phyloP scores from a whole-genome alignment of 2,888 invertebrate species.

The Lamellibrachia columna region DNA sequence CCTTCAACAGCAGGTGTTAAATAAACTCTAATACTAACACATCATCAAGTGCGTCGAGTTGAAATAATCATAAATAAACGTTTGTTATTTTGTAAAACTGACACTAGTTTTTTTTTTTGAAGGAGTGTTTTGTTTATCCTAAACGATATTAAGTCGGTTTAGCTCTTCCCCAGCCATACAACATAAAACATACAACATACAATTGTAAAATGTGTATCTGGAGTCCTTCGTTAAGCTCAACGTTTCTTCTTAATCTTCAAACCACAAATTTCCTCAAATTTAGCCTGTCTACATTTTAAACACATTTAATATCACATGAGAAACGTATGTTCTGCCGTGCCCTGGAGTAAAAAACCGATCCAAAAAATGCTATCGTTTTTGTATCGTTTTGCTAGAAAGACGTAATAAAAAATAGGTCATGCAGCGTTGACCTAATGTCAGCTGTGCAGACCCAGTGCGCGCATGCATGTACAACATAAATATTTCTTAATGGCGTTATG shows the following conservation, averaged over 20 bases:
- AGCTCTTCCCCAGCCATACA: too few relatives aligned
- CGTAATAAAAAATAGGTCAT: neutral
- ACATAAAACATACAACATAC: too few relatives aligned
- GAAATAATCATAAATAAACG: neutral
- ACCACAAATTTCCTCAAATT: neutral
- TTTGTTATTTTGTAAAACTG: too few relatives aligned
- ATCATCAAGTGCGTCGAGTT: neutral
- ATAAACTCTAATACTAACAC: neutral
- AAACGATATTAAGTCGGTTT: too few relatives aligned
- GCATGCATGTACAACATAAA: neutral
- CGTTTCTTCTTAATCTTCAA: neutral
- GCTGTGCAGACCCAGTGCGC: neutral
- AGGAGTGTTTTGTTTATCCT: too few relatives aligned
- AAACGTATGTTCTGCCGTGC: neutral
- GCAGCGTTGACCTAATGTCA: neutral
- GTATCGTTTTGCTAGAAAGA: neutral
- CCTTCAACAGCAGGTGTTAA: too few relatives aligned
- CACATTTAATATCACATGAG: neutral
- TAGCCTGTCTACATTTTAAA: neutral
- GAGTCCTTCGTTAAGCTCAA: neutral
- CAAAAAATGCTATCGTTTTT: neutral
- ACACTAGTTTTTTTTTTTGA: too few relatives aligned
- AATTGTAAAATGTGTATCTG: neutral
- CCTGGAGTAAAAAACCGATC: neutral
- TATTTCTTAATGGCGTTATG: conserved; percentile 16